These are phyloP conservation scores for Pachydiplax longipennis DNA, from an alignment of 2,888 invertebrate species.

Conservation along the genomic window DNA sequence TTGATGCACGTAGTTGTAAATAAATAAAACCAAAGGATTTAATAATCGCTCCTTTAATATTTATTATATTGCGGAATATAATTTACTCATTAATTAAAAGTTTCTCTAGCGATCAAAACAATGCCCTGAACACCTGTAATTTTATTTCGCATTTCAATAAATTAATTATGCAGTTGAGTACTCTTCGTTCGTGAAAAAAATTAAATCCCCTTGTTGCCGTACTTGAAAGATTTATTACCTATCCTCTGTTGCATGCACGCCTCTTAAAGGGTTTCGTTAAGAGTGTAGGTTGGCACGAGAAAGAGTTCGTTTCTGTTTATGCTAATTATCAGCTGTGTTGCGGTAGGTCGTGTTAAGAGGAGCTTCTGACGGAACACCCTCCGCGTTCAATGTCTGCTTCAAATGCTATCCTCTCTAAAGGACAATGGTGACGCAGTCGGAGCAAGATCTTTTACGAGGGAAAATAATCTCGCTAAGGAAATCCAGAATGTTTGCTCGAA, in stretches of 20 bases:
- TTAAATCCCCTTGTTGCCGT: neutral
- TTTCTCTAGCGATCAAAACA: neutral
- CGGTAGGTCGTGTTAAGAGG: neutral
- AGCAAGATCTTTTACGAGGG: too few relatives aligned
- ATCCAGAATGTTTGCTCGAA: too few relatives aligned
- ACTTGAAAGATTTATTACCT: neutral
- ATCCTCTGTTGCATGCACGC: neutral
- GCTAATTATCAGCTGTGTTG: conserved; percentile 29
- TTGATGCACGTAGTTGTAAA: too few relatives aligned
- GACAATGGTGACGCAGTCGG: too few relatives aligned
- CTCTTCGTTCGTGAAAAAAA: neutral
- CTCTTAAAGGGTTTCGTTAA: neutral
- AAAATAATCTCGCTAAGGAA: too few relatives aligned
- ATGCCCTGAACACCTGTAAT: neutral
- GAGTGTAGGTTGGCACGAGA: neutral
- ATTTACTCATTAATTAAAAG: too few relatives aligned
- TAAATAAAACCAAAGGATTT: too few relatives aligned
- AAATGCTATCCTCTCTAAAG: too few relatives aligned
- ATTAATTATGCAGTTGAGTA: too few relatives aligned
- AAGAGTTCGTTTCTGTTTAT: neutral
- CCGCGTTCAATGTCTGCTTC: neutral
- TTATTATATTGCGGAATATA: too few relatives aligned
- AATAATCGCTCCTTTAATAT: too few relatives aligned
- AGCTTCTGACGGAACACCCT: neutral
- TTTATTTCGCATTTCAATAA: neutral